These are phyloP conservation scores for Drosophila ezoana DNA, from an alignment of 2,888 invertebrate genomes.

Conservation along the genomic window DNA sequence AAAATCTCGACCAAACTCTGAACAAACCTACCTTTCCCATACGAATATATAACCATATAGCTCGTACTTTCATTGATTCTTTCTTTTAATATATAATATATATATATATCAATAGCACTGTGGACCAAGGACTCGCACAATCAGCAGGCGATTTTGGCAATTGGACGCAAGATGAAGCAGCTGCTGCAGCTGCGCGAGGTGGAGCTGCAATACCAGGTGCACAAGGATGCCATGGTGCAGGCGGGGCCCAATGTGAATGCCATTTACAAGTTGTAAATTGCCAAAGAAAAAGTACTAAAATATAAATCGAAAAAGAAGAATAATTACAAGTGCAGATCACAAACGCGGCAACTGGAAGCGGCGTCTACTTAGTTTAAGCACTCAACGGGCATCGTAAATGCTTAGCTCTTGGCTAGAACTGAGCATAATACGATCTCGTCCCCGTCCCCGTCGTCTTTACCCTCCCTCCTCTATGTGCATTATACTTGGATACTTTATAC, in stretches of 20 bases:
- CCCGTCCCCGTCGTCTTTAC: no score
- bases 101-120: constrained; percentile 85
- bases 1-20: no score
- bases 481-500: background rate
- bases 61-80: no score
- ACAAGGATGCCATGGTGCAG: constrained; percentile 93
- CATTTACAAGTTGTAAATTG: constrained; percentile 55
- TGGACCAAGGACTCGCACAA: constrained; percentile 95
- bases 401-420: constrained; percentile 34
- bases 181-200: constrained; percentile 88
- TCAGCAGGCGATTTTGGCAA: constrained; percentile 91
- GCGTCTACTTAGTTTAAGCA: constrained; percentile 5
- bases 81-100: no score
- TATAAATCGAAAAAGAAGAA: no score
- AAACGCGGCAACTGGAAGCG: background rate
- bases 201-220: constrained; percentile 89
- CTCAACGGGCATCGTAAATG: constrained; percentile 14
- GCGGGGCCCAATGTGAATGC: constrained; percentile 91
- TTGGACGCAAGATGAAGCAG: constrained; percentile 94
- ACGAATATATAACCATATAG: no score
- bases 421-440: constrained; percentile 46
- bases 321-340: background rate
- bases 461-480: background rate
- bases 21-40: no score
- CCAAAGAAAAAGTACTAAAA: background rate